A percentile compares a stretch with the other conserved stretches of the same genome.
These are phyloP conservation scores for Dicycla oo DNA, from an alignment of 2,888 invertebrate species.

Conservation along the genomic window DNA sequence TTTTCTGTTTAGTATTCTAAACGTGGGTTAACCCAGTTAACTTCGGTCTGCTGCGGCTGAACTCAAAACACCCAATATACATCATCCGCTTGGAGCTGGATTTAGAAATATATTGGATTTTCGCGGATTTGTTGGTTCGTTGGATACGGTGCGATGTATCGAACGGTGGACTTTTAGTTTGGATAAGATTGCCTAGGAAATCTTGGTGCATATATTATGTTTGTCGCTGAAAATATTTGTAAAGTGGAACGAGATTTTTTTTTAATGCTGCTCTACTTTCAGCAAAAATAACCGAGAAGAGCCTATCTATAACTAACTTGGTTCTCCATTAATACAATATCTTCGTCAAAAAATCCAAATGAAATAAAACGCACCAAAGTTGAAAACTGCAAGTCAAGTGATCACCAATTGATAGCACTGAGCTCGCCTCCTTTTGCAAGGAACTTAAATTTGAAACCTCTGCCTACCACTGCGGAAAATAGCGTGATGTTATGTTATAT, in stretches of 20 bases:
- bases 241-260: no score
- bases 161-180: constrained; percentile 9
- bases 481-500: background rate
- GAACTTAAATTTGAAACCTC: background rate
- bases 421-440: no score
- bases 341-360: no score
- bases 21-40: constrained; percentile 46
- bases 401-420: background rate
- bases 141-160: constrained; percentile 13
- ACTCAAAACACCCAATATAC: constrained; percentile 49
- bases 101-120: constrained; percentile 55
- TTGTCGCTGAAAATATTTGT: background rate
- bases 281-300: no score
- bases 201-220: background rate
- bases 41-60: constrained; percentile 35
- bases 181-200: background rate
- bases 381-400: background rate
- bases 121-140: constrained; percentile 33
- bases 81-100: constrained; percentile 42
- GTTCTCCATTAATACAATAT: no score
- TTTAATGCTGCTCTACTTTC: no score
- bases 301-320: no score
- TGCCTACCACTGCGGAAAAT: no score
- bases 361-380: background rate
- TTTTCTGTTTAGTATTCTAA: constrained; percentile 56